These are phyloP conservation scores for Rhinogobius similis DNA, from an alignment of 2,113 vertebrate species.

Conservation along the genomic window DNA sequence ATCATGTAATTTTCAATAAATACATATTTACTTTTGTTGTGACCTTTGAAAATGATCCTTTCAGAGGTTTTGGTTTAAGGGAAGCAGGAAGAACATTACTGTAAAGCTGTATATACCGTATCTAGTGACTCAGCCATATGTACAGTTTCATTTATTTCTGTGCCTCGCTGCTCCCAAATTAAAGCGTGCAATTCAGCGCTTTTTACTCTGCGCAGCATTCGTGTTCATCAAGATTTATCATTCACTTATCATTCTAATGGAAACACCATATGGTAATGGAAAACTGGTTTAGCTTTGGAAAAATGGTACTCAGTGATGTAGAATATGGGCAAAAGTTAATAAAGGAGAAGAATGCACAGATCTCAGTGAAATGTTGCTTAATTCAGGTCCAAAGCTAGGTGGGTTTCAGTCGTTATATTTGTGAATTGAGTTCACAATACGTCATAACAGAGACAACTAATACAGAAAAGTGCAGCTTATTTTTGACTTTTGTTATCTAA, in stretches of 20 bases:
- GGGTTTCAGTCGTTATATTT: too few relatives aligned
- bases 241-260: conserved; percentile 7
- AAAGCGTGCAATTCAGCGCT: conserved; percentile 18
- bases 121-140: conserved; percentile 5
- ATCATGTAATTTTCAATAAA: too few relatives aligned
- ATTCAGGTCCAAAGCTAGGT: not conserved
- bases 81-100: conserved; percentile 2
- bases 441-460: too few relatives aligned
- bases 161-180: conserved; percentile 19
- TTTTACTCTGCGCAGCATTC: not conserved
- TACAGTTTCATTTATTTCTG: conserved; percentile 11
- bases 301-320: not conserved
- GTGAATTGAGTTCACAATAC: too few relatives aligned
- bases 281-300: not conserved
- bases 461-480: too few relatives aligned
- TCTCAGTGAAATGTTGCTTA: not conserved
- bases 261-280: not conserved
- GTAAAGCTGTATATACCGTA: not conserved
- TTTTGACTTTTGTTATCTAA: too few relatives aligned
- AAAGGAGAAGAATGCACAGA: not conserved
- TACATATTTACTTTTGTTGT: not conserved
- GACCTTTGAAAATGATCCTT: not conserved
- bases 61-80: not conserved
- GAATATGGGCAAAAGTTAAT: not conserved
- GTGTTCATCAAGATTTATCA: conserved; percentile 24